Evolutionary conservation across 2,888 invertebrate species (phyloP).

Genomic region (Altica lythri): DNA sequence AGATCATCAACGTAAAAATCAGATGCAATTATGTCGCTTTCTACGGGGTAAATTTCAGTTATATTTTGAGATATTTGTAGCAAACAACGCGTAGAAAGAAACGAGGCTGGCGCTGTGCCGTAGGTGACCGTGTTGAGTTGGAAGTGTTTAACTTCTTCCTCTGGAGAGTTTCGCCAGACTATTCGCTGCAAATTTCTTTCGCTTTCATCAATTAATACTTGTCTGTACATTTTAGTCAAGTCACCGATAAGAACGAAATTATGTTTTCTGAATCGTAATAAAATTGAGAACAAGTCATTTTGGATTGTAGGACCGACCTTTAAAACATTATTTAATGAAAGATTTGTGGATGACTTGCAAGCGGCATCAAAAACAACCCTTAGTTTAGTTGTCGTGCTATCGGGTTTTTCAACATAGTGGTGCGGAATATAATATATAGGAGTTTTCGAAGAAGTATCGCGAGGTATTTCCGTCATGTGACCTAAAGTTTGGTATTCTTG

Average conservation of each 20-base stretch:
- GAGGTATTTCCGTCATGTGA: too few species aligned
- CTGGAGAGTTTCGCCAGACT: constrained; percentile 27
- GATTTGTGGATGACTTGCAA: constrained; percentile 12
- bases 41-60: too few species aligned
- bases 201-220: constrained; percentile 23
- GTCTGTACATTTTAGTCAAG: constrained; percentile 36
- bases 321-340: constrained; percentile 23
- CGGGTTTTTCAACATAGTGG: too few species aligned
- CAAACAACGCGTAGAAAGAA: too few species aligned
- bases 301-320: constrained; percentile 31
- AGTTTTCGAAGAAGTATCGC: too few species aligned
- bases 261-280: constrained; percentile 26
- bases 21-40: too few species aligned
- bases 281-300: constrained; percentile 28
- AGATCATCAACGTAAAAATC: too few species aligned
- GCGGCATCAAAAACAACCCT: constrained; percentile 24
- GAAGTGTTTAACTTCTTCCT: constrained; percentile 15
- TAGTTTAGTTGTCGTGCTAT: constrained; percentile 22
- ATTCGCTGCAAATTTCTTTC: constrained; percentile 31
- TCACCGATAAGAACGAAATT: constrained; percentile 33
- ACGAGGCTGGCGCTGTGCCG: constrained; percentile 30
- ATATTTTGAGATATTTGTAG: too few species aligned
- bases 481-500: too few species aligned
- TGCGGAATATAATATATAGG: too few species aligned
- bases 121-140: constrained; percentile 33